These are phyloP conservation scores for Istiophorus platypterus DNA, from an alignment of 2,113 vertebrate species.

Conservation along the genomic window DNA sequence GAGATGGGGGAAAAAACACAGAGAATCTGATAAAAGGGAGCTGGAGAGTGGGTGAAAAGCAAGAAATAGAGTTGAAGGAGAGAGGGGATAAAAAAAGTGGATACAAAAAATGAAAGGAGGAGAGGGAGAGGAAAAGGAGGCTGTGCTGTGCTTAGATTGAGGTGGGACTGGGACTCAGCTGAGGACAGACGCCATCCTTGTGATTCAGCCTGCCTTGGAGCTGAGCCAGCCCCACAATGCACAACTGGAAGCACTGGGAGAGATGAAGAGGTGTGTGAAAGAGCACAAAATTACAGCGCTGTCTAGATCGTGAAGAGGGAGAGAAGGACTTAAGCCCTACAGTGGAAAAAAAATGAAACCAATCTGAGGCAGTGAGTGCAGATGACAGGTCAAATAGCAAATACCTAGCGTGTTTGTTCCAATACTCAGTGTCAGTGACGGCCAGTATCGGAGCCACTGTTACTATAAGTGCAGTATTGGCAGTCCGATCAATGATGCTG, in stretches of 20 bases:
- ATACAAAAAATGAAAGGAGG: constrained; percentile 38
- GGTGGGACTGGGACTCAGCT: constrained; percentile 65
- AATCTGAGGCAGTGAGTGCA: constrained; percentile 36
- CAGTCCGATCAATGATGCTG: constrained; percentile 71
- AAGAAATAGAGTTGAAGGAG: constrained; percentile 28
- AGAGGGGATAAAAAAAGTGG: constrained; percentile 39
- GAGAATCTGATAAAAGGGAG: constrained; percentile 15
- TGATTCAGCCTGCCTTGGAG: constrained; percentile 69
- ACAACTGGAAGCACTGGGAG: constrained; percentile 67
- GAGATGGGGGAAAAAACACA: constrained; percentile 13
- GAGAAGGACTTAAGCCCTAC: constrained; percentile 45
- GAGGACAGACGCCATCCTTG: constrained; percentile 60
- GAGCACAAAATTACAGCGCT: constrained; percentile 64
- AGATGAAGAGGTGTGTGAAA: constrained; percentile 70
- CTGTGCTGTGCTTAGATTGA: constrained; percentile 58
- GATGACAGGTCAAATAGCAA: constrained; percentile 65
- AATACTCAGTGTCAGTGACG: constrained; percentile 69
- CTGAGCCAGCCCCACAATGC: constrained; percentile 54
- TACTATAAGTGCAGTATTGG: constrained; percentile 76
- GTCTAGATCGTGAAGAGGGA: constrained; percentile 32
- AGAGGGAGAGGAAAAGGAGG: constrained; percentile 21
- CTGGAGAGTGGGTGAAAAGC: background rate
- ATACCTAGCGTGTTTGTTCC: constrained; percentile 67
- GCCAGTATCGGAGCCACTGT: constrained; percentile 54
- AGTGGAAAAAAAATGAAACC: constrained; percentile 66